Conservation (phyloP, 2,888 invertebrate species). For the Schizaphis graminum region DNA sequence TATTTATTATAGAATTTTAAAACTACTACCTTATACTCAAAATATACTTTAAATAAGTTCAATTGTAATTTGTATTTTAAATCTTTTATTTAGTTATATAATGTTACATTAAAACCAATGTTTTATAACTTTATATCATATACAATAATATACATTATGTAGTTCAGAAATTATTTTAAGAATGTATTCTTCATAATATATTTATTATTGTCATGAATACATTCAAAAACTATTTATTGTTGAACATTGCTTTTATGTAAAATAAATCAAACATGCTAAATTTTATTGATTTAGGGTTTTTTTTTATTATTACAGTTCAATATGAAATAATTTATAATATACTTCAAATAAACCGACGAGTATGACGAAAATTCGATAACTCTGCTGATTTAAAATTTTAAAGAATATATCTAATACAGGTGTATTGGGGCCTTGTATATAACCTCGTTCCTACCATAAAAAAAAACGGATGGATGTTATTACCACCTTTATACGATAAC, state of each 20-base stretch:
- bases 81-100: not conserved
- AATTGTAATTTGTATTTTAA: not conserved
- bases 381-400: not conserved
- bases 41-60: not conserved
- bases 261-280: not conserved
- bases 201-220: not conserved
- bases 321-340: not conserved
- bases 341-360: not conserved
- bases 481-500: not conserved
- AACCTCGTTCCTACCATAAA: not conserved
- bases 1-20: not conserved
- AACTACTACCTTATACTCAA: not conserved
- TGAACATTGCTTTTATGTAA: not conserved
- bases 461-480: not conserved
- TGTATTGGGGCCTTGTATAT: too few species aligned
- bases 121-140: not conserved
- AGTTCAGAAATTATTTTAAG: not conserved
- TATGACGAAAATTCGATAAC: not conserved
- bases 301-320: not conserved
- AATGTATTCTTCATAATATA: too few species aligned
- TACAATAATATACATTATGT: not conserved
- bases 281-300: not conserved
- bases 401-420: not conserved
- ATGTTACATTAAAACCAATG: not conserved
- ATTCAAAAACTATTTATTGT: not conserved